Percentiles rank a stretch among this genome's conserved stretches.
These are phyloP conservation scores for Sphaerophoria rueppellii DNA, from an alignment of 2,888 invertebrate genomes.

Conservation along the genomic window DNA sequence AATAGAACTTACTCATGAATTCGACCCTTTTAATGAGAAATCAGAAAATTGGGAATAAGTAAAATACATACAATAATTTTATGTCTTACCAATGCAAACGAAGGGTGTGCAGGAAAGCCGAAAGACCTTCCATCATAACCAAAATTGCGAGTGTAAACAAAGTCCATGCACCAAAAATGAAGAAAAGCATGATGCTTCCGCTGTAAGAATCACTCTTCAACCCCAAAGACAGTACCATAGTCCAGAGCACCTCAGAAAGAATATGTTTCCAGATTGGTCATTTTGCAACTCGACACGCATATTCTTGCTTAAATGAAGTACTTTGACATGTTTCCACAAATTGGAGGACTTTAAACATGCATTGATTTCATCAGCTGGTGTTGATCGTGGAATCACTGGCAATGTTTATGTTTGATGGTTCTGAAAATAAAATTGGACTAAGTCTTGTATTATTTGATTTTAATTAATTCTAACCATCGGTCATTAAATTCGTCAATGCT, in stretches of 20 bases:
- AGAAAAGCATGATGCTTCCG: conserved; percentile 89
- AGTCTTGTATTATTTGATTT: too few species aligned
- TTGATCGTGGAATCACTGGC: too few species aligned
- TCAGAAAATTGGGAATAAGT: neutral
- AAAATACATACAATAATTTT: neutral
- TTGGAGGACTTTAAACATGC: too few species aligned
- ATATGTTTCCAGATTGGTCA: too few species aligned
- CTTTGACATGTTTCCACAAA: too few species aligned
- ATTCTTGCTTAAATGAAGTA: too few species aligned
- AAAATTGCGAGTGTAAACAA: conserved; percentile 95
- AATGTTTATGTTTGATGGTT: too few species aligned
- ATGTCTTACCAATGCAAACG: conserved; percentile 94
- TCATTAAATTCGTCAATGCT: too few species aligned
- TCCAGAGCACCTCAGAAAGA: conserved; percentile 96
- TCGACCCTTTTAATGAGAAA: conserved; percentile 88
- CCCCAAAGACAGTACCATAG: conserved; percentile 92
- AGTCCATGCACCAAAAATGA: conserved; percentile 95
- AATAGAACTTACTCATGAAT: conserved; percentile 97
- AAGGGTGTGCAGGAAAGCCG: conserved; percentile 98
- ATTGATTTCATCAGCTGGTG: too few species aligned
- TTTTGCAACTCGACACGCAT: too few species aligned
- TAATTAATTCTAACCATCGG: too few species aligned
- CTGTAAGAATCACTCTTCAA: conserved; percentile 85
- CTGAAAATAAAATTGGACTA: too few species aligned
- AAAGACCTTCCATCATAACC: conserved; percentile 99